These are phyloP conservation scores for Iphiclides podalirius DNA, from an alignment of 2,888 invertebrate genomes.

Conservation along the genomic window DNA sequence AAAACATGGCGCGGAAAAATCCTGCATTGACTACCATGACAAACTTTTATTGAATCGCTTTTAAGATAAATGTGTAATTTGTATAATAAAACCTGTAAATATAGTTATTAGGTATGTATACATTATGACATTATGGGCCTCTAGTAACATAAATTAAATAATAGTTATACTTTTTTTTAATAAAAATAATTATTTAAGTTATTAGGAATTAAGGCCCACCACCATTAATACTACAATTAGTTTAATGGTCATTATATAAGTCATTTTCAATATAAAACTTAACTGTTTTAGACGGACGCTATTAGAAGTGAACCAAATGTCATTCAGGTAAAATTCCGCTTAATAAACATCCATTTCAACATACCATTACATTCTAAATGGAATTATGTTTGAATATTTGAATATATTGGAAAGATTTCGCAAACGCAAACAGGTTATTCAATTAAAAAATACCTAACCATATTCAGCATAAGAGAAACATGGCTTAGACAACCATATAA, in stretches of 20 bases:
- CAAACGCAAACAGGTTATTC: not conserved
- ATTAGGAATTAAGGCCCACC: no score
- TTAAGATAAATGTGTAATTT: not conserved
- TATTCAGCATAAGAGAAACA: no score
- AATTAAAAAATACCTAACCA: not conserved
- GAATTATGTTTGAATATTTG: not conserved
- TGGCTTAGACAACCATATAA: no score
- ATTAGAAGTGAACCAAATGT: constrained; percentile 11
- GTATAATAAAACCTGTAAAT: not conserved
- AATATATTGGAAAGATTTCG: not conserved
- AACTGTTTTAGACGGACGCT: constrained; percentile 5
- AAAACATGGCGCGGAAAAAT: constrained; percentile 8
- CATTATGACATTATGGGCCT: no score
- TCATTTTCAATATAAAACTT: not conserved
- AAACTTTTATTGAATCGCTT: constrained; percentile 5
- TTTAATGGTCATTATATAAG: not conserved
- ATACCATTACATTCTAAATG: not conserved
- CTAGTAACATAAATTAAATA: no score
- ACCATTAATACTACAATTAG: not conserved
- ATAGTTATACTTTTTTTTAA: no score
- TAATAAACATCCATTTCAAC: constrained; percentile 5
- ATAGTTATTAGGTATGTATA: no score
- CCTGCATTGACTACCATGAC: not conserved
- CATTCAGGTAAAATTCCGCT: constrained; percentile 5
- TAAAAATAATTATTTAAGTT: no score